Percentiles rank a stretch among this genome's conserved stretches.
Conservation (phyloP, 92 coral and sea anemone species). For the Micromussa lordhowensis region DNA sequence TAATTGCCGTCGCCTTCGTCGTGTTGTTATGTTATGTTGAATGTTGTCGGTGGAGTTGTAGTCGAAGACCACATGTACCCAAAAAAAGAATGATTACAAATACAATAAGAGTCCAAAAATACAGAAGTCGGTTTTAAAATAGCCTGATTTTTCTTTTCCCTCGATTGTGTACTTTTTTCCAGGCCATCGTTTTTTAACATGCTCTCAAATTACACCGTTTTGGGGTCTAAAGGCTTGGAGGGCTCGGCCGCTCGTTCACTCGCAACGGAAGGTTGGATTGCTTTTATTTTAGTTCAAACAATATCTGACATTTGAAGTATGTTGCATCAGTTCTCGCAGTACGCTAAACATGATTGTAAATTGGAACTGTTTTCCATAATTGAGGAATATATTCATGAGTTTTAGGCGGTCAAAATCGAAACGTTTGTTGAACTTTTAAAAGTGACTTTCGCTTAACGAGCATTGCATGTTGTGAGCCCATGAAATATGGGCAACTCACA, state of each 20-base stretch:
- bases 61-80: slow-evolving; percentile 33
- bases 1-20: not conserved
- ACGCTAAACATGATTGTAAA: slow-evolving; percentile 38
- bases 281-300: slow-evolving; percentile 34
- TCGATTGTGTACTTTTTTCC: not conserved
- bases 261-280: not conserved
- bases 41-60: not conserved
- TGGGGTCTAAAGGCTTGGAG: not conserved
- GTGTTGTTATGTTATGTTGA: slow-evolving; percentile 11
- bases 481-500: slow-evolving; percentile 23
- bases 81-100: slow-evolving; percentile 22
- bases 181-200: not conserved
- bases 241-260: not conserved
- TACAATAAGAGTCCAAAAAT: slow-evolving; percentile 2
- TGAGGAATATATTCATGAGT: slow-evolving; percentile 75
- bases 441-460: slow-evolving; percentile 27
- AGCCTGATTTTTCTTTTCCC: not conserved
- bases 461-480: slow-evolving; percentile 16
- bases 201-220: slow-evolving; percentile 34
- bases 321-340: slow-evolving; percentile 31
- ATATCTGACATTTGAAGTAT: slow-evolving; percentile 54
- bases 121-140: not conserved
- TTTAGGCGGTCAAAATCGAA: slow-evolving; percentile 30
- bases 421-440: slow-evolving; percentile 30
- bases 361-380: slow-evolving; percentile 68